phyloP scores from a whole-genome alignment of 2,113 vertebrate genomes.

The Ictalurus furcatus region DNA sequence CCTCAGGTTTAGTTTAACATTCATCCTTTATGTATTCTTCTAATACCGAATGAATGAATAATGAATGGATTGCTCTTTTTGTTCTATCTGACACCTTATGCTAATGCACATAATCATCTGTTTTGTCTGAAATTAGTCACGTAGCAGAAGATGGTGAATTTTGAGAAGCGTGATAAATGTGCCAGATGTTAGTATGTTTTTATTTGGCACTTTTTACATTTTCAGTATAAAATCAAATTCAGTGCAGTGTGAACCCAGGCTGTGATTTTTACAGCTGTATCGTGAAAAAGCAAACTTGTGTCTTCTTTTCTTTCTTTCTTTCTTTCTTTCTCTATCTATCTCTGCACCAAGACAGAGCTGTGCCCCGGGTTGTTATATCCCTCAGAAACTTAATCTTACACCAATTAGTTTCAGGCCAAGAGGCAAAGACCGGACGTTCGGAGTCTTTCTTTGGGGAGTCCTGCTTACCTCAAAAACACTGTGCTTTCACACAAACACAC shows the following conservation, averaged over 20 bases:
- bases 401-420: constrained; percentile 60
- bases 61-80: neutral
- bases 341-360: constrained; percentile 32
- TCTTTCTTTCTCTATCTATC: constrained; percentile 3
- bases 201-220: neutral
- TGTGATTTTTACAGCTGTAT: constrained; percentile 13
- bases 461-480: neutral
- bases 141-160: too few species aligned
- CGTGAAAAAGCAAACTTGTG: neutral
- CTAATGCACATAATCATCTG: neutral
- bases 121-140: neutral
- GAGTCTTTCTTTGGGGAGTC: constrained; percentile 35
- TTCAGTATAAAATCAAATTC: neutral
- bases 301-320: neutral
- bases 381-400: constrained; percentile 55
- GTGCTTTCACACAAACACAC: neutral
- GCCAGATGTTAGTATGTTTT: neutral
- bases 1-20: too few species aligned
- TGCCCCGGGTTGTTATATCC: constrained; percentile 51
- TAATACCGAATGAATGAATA: neutral
- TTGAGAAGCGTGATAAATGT: neutral
- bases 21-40: neutral
- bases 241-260: neutral
- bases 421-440: constrained; percentile 38
- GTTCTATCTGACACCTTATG: neutral